Evolutionary conservation across 2,888 invertebrate species (phyloP), one percentile per base, ranked within the genome.

Genomic region (Phragmatobia fuliginosa): DNA sequence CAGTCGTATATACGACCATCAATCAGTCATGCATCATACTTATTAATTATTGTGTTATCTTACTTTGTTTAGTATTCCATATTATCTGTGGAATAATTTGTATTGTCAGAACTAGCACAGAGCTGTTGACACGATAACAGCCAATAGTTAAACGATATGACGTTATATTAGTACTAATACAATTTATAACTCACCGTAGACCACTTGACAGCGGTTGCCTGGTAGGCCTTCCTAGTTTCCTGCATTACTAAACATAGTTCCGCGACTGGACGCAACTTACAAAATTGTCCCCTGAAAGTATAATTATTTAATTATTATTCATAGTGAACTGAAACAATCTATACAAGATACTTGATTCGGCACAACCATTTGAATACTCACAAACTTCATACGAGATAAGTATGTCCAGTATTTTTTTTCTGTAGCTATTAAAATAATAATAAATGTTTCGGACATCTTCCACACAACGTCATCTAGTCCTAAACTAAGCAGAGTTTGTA

Each of bases 181-280:
- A 31, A 18, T 21, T 58, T 28, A 58, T 28, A 58, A 84, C 91
- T 89, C 85, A 96, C 96, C 84, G 90, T 88, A 36, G 94, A 91
- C 95, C 95, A 94, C 72, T 90, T 92, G 62, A 96, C 86, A 71
- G 93, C 92, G 31, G 95, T 95, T 11, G 96, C 95, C 85, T 96
- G 96, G 83, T 90, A 92, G 66, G 74, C 21, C 8, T 38, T 76
- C 84, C 87, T 81, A 81, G 85, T 62, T 67, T 78, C 77, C 38
- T 70, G 74, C 81, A 84, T 87, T 61, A 88, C 75, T 62, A 90
- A 66, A 75, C 88, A 84, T 32, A 96, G 85, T 82, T 95, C 95
- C 2, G 91, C 92, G 1, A 94, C 89, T 1, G 96, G 96, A 72
- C 94, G 94, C 33, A 94, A 75, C 84, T 92, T 94, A 74, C 90